A percentile compares a stretch with the other conserved stretches of the same genome.
Conservation (phyloP, 2,888 invertebrate species). For the Dysmachus trigonus region DNA sequence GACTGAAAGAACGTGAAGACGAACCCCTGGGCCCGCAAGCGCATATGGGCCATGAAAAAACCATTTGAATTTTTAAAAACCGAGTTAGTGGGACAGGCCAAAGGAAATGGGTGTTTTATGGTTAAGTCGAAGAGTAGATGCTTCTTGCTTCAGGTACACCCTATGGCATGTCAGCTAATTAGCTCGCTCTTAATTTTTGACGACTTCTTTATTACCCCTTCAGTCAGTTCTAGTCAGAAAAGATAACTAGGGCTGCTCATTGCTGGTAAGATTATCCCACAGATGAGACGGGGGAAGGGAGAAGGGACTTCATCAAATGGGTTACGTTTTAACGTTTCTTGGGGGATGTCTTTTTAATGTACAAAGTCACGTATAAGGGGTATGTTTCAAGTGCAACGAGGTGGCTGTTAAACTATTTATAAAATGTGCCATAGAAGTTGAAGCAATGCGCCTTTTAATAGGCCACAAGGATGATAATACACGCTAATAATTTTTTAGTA, state of each 20-base stretch:
- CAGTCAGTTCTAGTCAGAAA: not conserved
- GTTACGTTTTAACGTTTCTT: not conserved
- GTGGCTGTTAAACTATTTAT: not conserved
- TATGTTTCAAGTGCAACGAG: not conserved
- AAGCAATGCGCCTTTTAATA: not conserved
- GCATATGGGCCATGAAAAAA: conserved; percentile 22
- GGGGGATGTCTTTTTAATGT: not conserved
- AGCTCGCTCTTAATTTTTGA: conserved; percentile 5
- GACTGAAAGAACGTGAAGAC: no score
- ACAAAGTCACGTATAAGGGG: not conserved
- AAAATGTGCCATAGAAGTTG: not conserved
- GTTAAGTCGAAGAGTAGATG: not conserved
- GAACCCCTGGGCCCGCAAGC: not conserved
- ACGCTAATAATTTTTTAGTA: no score
- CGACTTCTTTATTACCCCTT: not conserved
- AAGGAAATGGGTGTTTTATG: not conserved
- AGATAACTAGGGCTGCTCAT: not conserved
- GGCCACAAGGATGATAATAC: no score
- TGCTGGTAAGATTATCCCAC: not conserved
- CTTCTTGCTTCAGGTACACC: conserved; percentile 2
- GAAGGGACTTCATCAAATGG: not conserved
- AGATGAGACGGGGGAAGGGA: not conserved
- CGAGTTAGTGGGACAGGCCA: not conserved
- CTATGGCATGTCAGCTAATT: not conserved
- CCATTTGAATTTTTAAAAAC: conserved; percentile 31